These are phyloP conservation scores for Zeus faber DNA, from an alignment of 2,113 vertebrate genomes.

Conservation along the genomic window DNA sequence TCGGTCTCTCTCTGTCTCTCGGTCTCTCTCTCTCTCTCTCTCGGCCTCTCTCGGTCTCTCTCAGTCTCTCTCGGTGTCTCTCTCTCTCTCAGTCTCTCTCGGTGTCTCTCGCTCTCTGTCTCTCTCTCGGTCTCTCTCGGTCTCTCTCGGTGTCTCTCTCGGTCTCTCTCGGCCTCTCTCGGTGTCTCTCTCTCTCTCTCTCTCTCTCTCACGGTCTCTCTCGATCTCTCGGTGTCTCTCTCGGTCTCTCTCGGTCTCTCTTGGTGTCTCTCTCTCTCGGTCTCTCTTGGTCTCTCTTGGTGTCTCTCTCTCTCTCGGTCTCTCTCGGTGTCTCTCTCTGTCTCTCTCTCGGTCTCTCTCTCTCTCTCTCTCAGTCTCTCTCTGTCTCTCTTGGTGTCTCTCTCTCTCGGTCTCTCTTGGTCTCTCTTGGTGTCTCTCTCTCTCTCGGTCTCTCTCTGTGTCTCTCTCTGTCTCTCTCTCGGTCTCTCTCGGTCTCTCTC, in stretches of 20 bases:
- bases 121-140: too few relatives aligned
- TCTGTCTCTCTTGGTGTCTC: slow-evolving; percentile 8
- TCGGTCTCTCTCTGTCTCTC: neutral
- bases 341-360: slow-evolving; percentile 8
- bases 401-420: slow-evolving; percentile 10
- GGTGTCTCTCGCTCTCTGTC: slow-evolving; percentile 9
- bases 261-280: slow-evolving; percentile 6
- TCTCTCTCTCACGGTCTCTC: slow-evolving; percentile 46
- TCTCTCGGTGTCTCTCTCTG: neutral
- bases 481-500: slow-evolving; percentile 52
- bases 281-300: slow-evolving; percentile 2
- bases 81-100: slow-evolving; percentile 8
- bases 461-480: too few relatives aligned
- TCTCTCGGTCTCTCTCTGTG: slow-evolving; percentile 50
- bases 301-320: slow-evolving; percentile 2
- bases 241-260: slow-evolving; percentile 10
- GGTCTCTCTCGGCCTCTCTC: too few relatives aligned
- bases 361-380: slow-evolving; percentile 3
- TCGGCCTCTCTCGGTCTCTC: slow-evolving; percentile 8
- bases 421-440: slow-evolving; percentile 27
- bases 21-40: slow-evolving; percentile 1
- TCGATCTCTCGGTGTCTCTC: slow-evolving; percentile 37
- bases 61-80: slow-evolving; percentile 3
- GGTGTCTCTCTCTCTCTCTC: too few relatives aligned
- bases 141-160: slow-evolving; percentile 46